Evolutionary conservation across 2,888 invertebrate species (phyloP), one percentile per base, ranked within the genome.

Genomic region (Tethea ocularis): DNA sequence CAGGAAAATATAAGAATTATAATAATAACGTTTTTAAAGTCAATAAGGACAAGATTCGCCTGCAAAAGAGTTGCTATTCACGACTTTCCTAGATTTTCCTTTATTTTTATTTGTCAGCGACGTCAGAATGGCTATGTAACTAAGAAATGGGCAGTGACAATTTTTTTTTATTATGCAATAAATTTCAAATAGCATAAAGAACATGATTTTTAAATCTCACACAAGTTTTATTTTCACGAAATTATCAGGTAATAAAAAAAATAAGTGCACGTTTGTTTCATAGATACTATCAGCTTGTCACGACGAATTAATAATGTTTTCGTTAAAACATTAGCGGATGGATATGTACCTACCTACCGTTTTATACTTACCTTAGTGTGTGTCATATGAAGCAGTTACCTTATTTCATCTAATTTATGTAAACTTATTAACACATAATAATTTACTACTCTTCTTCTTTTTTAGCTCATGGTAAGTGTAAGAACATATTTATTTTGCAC

Each of bases 401-500:
- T 46, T 17, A 41, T 41, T 41, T 41, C 15, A 29, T 29, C 29
- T 38, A 38, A 38, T n/a, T 38, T 38, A 38, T 15, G 38, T 41
- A 46, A 20, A 10, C 17, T 53, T 53, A 29, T 17, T 17, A 29
- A 29, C 53, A 53, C 24, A 10, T 54, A 54, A 54, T 54, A 33
- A 54, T 17, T 17, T 54, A 33, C 20, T 54, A 13, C 17, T 13
- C 7, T 26, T 33, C 10, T 29, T 53, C 8, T 53, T 13, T 54
- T 54, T 54, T 54, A 54, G 54, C 54, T 33, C 54, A 33, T 22
- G 54, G 54, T 54, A 54, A 54, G 54, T 54, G 22, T 36, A 41
- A 20, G n/a, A 26, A 20, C 33, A 24, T 20, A 20, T 38, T 38
- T 46, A 46, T 10, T 20, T 46, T 46, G 17, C 46, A 46, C 46